These are phyloP conservation scores for Lissonota sp. DNA, from an alignment of 2,888 invertebrate genomes.

Conservation along the genomic window DNA sequence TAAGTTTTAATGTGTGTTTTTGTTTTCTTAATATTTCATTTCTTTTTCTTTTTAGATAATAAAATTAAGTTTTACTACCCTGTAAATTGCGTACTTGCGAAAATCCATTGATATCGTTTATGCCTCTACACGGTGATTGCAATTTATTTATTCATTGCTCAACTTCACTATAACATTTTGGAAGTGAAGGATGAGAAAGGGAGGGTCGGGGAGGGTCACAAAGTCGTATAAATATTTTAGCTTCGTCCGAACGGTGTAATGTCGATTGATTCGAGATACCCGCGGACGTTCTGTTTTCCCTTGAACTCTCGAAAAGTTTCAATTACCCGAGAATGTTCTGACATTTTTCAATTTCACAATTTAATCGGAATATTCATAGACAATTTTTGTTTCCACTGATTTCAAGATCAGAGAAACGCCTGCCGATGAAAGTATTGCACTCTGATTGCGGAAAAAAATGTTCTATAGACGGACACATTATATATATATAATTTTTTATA, in stretches of 20 bases:
- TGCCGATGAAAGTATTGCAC: too few relatives aligned
- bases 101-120: conserved; percentile 77
- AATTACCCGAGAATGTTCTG: neutral
- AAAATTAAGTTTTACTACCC: conserved; percentile 81
- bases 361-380: too few relatives aligned
- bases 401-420: neutral
- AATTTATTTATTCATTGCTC: conserved; percentile 66
- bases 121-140: conserved; percentile 72
- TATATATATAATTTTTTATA: too few relatives aligned
- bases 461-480: too few relatives aligned
- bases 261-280: conserved; percentile 26
- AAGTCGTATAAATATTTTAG: conserved; percentile 72
- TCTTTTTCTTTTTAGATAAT: conserved; percentile 71
- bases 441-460: too few relatives aligned
- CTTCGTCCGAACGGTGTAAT: conserved; percentile 30
- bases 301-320: conserved; percentile 15
- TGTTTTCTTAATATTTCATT: conserved; percentile 44
- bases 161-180: conserved; percentile 71
- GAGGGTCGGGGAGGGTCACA: conserved; percentile 68
- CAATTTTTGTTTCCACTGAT: too few relatives aligned
- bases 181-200: conserved; percentile 19
- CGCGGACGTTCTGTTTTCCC: neutral
- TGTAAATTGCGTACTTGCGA: conserved; percentile 81
- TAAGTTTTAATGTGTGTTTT: conserved; percentile 46
- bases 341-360: too few relatives aligned